phyloP scores from a whole-genome alignment of 1,140 invertebrate genomes.

The Drosophila ercepeae region DNA sequence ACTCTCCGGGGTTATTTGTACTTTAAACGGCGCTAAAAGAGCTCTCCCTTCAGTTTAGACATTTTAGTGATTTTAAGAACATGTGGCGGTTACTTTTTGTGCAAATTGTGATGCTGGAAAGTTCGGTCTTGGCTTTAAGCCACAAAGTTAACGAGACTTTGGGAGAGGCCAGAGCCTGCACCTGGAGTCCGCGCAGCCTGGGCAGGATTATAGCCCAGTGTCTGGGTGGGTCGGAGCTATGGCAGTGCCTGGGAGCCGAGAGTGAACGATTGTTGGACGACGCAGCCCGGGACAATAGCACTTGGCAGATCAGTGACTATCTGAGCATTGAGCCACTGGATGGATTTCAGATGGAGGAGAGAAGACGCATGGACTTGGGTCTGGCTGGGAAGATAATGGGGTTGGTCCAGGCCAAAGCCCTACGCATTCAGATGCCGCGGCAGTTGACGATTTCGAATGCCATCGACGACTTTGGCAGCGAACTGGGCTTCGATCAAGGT shows the following conservation, averaged over 20 bases:
- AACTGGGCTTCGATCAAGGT: constrained; percentile 71
- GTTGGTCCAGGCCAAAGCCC: constrained; percentile 57
- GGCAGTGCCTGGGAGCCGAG: constrained; percentile 85
- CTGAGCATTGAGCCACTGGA: constrained; percentile 84
- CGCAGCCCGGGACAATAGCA: constrained; percentile 85
- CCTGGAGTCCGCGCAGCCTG: constrained; percentile 47
- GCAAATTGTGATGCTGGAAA: constrained; percentile 33
- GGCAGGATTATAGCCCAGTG: constrained; percentile 78
- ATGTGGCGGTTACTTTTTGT: constrained; percentile 52
- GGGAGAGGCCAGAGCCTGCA: neutral
- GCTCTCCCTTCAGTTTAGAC: neutral
- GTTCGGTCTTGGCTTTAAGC: constrained; percentile 7
- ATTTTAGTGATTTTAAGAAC: constrained; percentile 1
- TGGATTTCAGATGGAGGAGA: constrained; percentile 58
- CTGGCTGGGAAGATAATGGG: constrained; percentile 52
- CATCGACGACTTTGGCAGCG: constrained; percentile 64
- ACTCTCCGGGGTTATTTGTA: constrained; percentile 51
- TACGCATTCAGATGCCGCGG: constrained; percentile 57
- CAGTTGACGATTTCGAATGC: constrained; percentile 66
- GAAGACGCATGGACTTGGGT: constrained; percentile 5
- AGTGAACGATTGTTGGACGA: constrained; percentile 85
- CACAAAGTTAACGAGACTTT: constrained; percentile 16
- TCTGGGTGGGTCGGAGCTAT: constrained; percentile 64
- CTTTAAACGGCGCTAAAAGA: constrained; percentile 29
- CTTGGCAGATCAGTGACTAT: constrained; percentile 85